phyloP scores from a whole-genome alignment of 2,888 invertebrate genomes.

The Tiliacea citrago region DNA sequence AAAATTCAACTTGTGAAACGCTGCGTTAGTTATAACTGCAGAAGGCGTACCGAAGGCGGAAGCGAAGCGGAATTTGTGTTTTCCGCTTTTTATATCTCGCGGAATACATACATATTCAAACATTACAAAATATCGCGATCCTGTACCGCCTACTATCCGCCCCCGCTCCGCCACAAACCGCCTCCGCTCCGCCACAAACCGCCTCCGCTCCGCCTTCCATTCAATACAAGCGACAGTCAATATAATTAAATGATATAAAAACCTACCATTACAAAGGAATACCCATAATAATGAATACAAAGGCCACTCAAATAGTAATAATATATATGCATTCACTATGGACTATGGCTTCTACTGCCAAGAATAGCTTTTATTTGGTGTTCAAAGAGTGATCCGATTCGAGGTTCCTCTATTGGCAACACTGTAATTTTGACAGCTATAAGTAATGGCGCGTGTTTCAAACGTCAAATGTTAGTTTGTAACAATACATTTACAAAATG shows the following conservation, averaged over 20 bases:
- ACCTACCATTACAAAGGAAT: constrained; percentile 3
- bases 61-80: not conserved
- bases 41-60: not conserved
- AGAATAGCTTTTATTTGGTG: not conserved
- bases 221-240: constrained; percentile 11
- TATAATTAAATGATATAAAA: constrained; percentile 18
- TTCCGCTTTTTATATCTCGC: constrained; percentile 3
- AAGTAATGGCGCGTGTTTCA: no score
- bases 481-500: no score
- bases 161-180: not conserved
- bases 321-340: no score
- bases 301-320: not conserved
- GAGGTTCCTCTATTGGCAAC: no score
- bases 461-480: no score
- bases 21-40: not conserved
- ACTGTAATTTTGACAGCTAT: no score
- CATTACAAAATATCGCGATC: not conserved
- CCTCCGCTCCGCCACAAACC: not conserved
- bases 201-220: constrained; percentile 4
- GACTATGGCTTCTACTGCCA: no score
- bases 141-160: constrained; percentile 2
- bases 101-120: constrained; percentile 17
- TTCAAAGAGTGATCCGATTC: no score
- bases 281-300: not conserved
- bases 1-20: not conserved